These are phyloP conservation scores for Quadroppia sp. DNA, from an alignment of 2,888 invertebrate genomes.

Conservation along the genomic window DNA sequence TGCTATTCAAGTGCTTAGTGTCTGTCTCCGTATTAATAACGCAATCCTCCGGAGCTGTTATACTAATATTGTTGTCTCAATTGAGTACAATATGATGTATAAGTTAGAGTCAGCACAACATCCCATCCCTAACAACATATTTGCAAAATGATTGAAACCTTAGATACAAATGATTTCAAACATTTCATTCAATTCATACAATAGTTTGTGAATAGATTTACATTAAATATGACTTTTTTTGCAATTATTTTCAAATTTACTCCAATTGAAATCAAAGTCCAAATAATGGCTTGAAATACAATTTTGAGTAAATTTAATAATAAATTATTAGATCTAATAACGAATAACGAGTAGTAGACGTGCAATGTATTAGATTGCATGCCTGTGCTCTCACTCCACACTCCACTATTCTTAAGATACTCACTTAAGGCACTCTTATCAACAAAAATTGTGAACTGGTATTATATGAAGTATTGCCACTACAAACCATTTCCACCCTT, in stretches of 20 bases:
- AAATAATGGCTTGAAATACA: not conserved
- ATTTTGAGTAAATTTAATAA: no score
- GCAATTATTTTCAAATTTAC: no score
- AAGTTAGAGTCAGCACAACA: not conserved
- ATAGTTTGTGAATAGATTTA: no score
- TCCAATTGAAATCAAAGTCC: not conserved
- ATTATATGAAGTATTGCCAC: not conserved
- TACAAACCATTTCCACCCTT: not conserved
- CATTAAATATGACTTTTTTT: no score
- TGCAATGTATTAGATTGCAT: no score
- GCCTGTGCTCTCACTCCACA: not conserved
- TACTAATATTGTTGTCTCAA: not conserved
- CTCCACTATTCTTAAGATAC: not conserved
- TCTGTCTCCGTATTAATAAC: not conserved
- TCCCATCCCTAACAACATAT: not conserved
- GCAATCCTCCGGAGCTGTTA: not conserved
- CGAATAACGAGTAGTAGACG: no score
- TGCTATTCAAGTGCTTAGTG: not conserved
- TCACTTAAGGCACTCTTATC: not conserved
- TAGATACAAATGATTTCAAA: slow-evolving; percentile 2
- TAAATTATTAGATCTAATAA: no score
- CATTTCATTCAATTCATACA: not conserved
- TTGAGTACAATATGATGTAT: slow-evolving; percentile 3
- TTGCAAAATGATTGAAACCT: not conserved
- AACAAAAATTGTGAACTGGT: not conserved